Percentiles rank a stretch among this genome's conserved stretches.
These are phyloP conservation scores for Papilio dardanus DNA, from an alignment of 1,140 invertebrate species.

Conservation along the genomic window DNA sequence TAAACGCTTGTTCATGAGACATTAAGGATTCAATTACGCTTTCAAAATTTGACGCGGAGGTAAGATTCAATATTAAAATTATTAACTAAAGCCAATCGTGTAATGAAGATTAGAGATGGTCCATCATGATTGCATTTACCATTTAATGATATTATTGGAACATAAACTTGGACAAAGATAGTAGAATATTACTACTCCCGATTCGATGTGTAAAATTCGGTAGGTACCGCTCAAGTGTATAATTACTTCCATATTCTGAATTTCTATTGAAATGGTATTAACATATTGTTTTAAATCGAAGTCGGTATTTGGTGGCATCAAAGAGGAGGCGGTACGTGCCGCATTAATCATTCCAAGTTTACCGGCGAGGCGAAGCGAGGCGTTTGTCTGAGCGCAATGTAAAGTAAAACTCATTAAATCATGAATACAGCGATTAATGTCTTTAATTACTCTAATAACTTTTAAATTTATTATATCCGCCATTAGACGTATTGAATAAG, in stretches of 20 bases:
- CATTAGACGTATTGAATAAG: constrained; percentile 22
- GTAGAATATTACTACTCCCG: no score
- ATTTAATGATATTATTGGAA: not conserved
- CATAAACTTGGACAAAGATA: no score
- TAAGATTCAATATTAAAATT: not conserved
- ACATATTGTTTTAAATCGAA: constrained; percentile 28
- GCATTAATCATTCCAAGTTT: constrained; percentile 36
- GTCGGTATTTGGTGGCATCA: constrained; percentile 21
- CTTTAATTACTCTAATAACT: constrained; percentile 37
- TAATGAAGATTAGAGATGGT: not conserved
- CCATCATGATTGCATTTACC: no score
- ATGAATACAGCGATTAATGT: constrained; percentile 32
- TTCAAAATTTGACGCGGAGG: not conserved
- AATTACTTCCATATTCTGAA: not conserved
- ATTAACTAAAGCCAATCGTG: no score
- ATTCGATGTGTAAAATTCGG: not conserved
- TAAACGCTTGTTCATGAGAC: constrained; percentile 7
- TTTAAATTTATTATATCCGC: constrained; percentile 32
- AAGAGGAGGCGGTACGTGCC: constrained; percentile 32
- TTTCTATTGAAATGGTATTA: not conserved
- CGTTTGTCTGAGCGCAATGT: constrained; percentile 33
- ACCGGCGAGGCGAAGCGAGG: constrained; percentile 3
- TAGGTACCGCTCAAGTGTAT: not conserved
- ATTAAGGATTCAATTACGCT: constrained; percentile 12
- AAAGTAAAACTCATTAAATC: constrained; percentile 35